Base-by-base conservation (phyloP, 2,113 vertebrate genomes). In the Martes martes region DNA sequence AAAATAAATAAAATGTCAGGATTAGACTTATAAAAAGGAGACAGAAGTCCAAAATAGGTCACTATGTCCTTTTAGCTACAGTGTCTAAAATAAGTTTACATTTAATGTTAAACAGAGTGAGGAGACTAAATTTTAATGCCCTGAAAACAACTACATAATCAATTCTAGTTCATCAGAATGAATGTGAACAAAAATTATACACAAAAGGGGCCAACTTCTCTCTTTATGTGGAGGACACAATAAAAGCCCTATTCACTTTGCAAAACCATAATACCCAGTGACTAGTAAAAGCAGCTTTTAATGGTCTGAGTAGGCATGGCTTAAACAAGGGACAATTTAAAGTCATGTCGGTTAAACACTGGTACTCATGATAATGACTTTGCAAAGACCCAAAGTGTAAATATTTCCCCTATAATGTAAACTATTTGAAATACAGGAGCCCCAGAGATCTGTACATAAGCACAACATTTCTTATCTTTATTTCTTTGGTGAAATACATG, bases 1-100 rank as follows among this genome's bases (percentile, higher is more conserved):
- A 97, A 98, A 96, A 96, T 85, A 98, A 96, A 97, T 76, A 88
- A 96, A 94, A 97, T 52, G 36, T 90, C 94, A 97, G 88, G 33
- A 81, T 63, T 96, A 71, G 57, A 67, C 95, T 87, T 81, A 33
- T 73, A 61, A 91, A 92, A 81, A 92, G 69, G 96, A 96, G 69
- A 92, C 19, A 19, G 3, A 31, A 82, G 47, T 67, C 61, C 83
- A 93, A 47, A 79, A 76, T 83, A 57, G 21, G 88, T 39, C 39
- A 61, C 95, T 33, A 65, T 7, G 14, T 67, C 39, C 24, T 91
- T 94, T 93, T 26, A 84, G 47, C 63, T 42, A 36, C 10, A 79
- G 78, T 59, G n/a, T 94, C 97, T 96, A 92, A 98, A 96, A 85
- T 88, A 91, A 95, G n/a, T 11, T 94, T 15, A 78, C 47, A 42